Evolutionary conservation across 1,140 invertebrate species (phyloP), one percentile per base, ranked within the genome.

Genomic region (Alviniconcha marisindica): DNA sequence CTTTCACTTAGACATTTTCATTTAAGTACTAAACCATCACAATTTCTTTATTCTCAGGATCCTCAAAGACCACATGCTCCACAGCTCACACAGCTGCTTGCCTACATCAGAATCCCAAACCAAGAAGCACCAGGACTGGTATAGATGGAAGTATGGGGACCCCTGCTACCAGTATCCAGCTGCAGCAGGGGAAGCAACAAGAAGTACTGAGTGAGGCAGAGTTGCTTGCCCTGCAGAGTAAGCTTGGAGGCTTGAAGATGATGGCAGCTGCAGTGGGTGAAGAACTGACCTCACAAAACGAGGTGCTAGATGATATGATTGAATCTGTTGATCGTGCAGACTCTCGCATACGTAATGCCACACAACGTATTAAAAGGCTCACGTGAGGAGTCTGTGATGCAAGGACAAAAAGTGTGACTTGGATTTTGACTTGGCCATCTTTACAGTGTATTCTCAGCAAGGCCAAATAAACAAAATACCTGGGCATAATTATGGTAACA

Each of bases 181-280:
- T 69, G 31, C 63, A 69, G 63, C 12, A 24, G 0, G 63, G 63
- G 63, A 42, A 40, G 69, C 33, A 76, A 31, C n/a, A 76, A 14
- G 78, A 80, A 40, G 38, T 24, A 15, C 56, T 80, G 38, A 80
- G 78, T 40, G 56, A 63, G 0, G 38, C 56, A n/a, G 78, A 80
- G 78, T 18, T 69, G 40, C 15, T n/a, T 10, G 78, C 60, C 33
- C 40, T 80, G 56, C 33, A 28, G 24, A 24, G 24, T 15, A 54
- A 60, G 28, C 60, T 80, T 31, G 78, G 78, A n/a, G 38, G 2
- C 1, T 10, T 80, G 56, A 80, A 69, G 40, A 28, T 38, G 24
- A 54, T 80, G 56, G 78, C 78, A 4, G 21, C 56, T 28, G 78
- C 78, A 1, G 78, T 80, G 40, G 78, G 60, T 21, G 78, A 80